Base-by-base conservation (phyloP, 2,797 vertebrate genomes). In the Benthosema pterotum region DNA sequence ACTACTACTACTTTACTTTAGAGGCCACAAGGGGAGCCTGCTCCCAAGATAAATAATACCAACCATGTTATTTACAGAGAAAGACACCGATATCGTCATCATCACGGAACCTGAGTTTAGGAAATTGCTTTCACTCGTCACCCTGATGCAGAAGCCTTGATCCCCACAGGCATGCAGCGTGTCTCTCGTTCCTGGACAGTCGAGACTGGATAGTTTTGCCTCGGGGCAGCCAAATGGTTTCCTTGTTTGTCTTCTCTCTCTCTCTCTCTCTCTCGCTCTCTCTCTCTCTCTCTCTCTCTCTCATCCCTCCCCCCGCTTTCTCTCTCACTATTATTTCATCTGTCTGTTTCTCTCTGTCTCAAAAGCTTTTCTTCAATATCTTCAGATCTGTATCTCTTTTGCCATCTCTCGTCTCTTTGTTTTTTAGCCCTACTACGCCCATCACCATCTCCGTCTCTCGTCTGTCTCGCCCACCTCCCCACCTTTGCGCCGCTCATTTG, bases 81-180 rank as follows among this genome's bases (percentile, higher is more conserved):
- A 80, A 81, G 77, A 73, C 51, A 52, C 69, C 86, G 79, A 86
- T 83, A 70, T 89, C 78, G 80, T 85, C 78, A 82, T 78, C 78
- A 82, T 77, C 78, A 79, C 76, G 75, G 60, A 78, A 77, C 82
- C 74, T 78, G 62, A 87, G 75, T 81, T 22, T 69, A 74, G 72
- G 85, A 86, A 85, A 91, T 81, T 84, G 88, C 86, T 82, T 83
- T 91, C 78, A 88, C 79, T 88, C 80, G 48, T 84, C 86, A 79
- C 83, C 64, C 63, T 69, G 64, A 73, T 67, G 74, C 77, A 67
- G 66, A 67, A 59, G 72, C 83, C 79, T 77, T 83, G 81, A 85
- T 88, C 82, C 52, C 80, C 72, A 77, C 79, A 87, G 83, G 80
- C 77, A 66, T 56, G 78, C 74, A 83, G 77, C 80, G 79, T 71